Conservation (phyloP, 2,797 vertebrate species). For the Melanotaenia parkinsoni region DNA sequence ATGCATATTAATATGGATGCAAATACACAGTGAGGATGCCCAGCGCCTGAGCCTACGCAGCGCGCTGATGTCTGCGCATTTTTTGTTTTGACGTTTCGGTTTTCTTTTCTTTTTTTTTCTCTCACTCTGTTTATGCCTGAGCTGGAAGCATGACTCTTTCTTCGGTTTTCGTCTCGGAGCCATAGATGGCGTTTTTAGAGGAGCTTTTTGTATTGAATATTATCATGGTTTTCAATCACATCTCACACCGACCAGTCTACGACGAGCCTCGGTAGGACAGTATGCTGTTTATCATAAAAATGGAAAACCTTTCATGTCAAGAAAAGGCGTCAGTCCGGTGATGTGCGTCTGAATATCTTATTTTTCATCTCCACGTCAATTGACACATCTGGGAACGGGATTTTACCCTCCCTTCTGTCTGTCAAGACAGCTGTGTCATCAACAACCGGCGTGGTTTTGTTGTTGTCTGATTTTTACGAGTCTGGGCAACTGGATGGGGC, state of each 20-base stretch:
- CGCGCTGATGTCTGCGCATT: conserved; percentile 70
- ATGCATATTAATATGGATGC: conserved; percentile 79
- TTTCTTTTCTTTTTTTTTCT: background rate
- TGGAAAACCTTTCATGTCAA: conserved; percentile 80
- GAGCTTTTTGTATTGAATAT: conserved; percentile 73
- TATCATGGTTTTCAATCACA: conserved; percentile 74
- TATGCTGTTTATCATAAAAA: conserved; percentile 72
- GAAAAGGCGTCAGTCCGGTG: conserved; percentile 71
- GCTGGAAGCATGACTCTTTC: conserved; percentile 43
- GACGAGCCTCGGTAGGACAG: conserved; percentile 51
- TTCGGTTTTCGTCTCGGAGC: conserved; percentile 13
- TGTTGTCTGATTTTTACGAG: conserved; percentile 84
- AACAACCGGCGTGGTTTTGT: conserved; percentile 85
- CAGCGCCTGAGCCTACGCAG: conserved; percentile 68
- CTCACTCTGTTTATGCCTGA: conserved; percentile 9
- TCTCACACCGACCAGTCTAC: conserved; percentile 59
- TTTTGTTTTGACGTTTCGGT: conserved; percentile 58
- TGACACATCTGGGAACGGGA: conserved; percentile 77
- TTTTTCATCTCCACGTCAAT: conserved; percentile 62
- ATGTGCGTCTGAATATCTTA: conserved; percentile 68
- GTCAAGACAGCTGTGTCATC: conserved; percentile 83
- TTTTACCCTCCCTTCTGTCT: conserved; percentile 50
- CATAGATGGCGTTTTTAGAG: conserved; percentile 59
- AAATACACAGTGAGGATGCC: conserved; percentile 70
- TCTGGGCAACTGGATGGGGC: conserved; percentile 65